Percentiles rank a stretch among this genome's conserved stretches.
phyloP scores from a whole-genome alignment of 2,797 vertebrate genomes.

The Avahi laniger region DNA sequence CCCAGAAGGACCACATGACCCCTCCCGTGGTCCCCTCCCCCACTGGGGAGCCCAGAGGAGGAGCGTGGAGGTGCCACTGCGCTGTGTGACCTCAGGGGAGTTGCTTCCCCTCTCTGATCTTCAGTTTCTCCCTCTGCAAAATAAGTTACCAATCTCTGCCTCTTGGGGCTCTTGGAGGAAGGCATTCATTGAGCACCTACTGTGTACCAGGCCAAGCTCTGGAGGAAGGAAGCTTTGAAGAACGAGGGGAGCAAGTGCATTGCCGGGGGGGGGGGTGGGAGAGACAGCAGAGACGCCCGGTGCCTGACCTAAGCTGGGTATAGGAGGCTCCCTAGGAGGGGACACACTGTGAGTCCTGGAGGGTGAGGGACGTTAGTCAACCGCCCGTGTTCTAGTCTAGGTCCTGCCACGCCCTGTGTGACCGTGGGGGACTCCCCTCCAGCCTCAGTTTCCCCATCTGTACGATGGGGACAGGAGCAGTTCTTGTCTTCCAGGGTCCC shows the following conservation, averaged over 20 bases:
- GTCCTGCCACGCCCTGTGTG: neutral
- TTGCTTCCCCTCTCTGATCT: neutral
- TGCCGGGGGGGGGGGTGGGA: neutral
- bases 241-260: neutral
- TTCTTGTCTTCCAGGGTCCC: neutral
- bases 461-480: neutral
- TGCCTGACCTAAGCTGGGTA: neutral
- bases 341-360: neutral
- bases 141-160: neutral
- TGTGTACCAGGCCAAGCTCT: neutral
- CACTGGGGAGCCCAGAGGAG: neutral
- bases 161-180: neutral
- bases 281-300: neutral
- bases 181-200: neutral
- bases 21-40: too few relatives aligned
- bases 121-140: neutral
- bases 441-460: neutral
- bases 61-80: neutral
- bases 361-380: rapidly evolving
- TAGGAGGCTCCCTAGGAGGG: neutral
- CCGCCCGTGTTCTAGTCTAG: neutral
- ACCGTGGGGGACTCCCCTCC: neutral
- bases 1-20: neutral
- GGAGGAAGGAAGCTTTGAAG: neutral
- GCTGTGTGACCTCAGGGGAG: neutral